These are phyloP conservation scores for Poeciliopsis occidentalis DNA, from an alignment of 2,113 vertebrate genomes.

Conservation along the genomic window DNA sequence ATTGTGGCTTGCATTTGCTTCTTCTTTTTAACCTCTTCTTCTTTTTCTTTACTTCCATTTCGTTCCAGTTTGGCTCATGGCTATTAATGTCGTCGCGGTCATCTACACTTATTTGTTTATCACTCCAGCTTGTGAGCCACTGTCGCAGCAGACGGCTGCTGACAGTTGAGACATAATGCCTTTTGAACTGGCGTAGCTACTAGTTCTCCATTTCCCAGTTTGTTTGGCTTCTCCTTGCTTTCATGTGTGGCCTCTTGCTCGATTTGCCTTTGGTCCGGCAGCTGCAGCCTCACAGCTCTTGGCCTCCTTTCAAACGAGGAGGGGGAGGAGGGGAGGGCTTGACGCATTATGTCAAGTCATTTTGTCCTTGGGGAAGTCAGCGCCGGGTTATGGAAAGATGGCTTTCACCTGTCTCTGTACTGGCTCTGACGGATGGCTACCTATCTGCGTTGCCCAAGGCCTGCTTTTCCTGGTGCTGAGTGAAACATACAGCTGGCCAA, in stretches of 20 bases:
- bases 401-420: conserved; percentile 85
- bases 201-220: conserved; percentile 14
- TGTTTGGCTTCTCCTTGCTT: conserved; percentile 24
- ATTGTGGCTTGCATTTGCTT: conserved; percentile 59
- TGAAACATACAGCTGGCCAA: conserved; percentile 74
- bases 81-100: conserved; percentile 31
- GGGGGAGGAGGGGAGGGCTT: conserved; percentile 46
- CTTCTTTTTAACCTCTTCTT: conserved; percentile 68
- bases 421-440: conserved; percentile 83
- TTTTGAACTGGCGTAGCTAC: conserved; percentile 38
- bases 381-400: conserved; percentile 83
- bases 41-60: conserved; percentile 48
- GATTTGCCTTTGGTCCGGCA: conserved; percentile 63
- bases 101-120: conserved; percentile 53
- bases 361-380: conserved; percentile 87
- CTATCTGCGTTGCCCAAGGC: conserved; percentile 79
- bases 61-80: conserved; percentile 47
- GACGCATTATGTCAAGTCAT: conserved; percentile 85
- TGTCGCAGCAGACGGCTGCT: conserved; percentile 42
- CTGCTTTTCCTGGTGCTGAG: conserved; percentile 77
- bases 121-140: conserved; percentile 38
- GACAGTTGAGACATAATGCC: conserved; percentile 32
- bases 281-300: conserved; percentile 72
- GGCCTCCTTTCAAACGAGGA: conserved; percentile 68
- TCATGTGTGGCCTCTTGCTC: conserved; percentile 49